phyloP scores from a whole-genome alignment of 2,797 vertebrate genomes.

The Octomys mimax region DNA sequence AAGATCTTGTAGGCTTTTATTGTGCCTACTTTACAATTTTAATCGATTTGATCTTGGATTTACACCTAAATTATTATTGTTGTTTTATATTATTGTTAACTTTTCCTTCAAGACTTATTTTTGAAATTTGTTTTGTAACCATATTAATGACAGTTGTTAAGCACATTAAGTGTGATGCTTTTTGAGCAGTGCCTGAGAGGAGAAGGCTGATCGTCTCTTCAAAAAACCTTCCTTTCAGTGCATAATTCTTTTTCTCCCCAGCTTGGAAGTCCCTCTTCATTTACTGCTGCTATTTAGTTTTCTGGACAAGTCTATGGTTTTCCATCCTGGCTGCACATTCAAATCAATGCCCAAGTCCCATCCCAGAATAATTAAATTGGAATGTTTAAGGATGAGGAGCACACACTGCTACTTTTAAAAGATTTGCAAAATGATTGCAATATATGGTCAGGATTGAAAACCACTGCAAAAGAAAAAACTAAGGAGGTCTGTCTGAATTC shows the following conservation, averaged over 20 bases:
- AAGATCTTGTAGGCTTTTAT: background rate
- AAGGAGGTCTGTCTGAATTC: background rate
- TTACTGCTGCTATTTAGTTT: slow-evolving; percentile 30
- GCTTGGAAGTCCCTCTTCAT: background rate
- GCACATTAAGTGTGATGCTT: background rate
- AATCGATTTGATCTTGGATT: background rate
- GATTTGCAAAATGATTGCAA: slow-evolving; percentile 31
- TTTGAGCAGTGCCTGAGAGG: background rate
- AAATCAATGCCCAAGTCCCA: background rate
- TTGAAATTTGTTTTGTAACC: slow-evolving; percentile 18
- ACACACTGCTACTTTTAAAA: slow-evolving; percentile 11
- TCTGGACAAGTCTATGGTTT: slow-evolving; percentile 1
- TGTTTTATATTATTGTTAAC: slow-evolving; percentile 38
- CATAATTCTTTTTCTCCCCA: background rate
- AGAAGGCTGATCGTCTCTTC: background rate
- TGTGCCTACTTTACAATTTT: background rate
- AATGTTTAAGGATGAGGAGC: background rate
- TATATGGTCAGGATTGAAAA: background rate
- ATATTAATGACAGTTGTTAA: background rate
- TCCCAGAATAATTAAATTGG: slow-evolving; percentile 17
- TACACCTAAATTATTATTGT: slow-evolving; percentile 33
- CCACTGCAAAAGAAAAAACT: background rate
- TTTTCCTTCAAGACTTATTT: slow-evolving; percentile 28
- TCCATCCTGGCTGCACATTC: background rate
- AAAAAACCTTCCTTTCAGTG: slow-evolving; percentile 12